These are phyloP conservation scores for Macrophya annulata DNA, from an alignment of 2,888 invertebrate genomes.

Conservation along the genomic window DNA sequence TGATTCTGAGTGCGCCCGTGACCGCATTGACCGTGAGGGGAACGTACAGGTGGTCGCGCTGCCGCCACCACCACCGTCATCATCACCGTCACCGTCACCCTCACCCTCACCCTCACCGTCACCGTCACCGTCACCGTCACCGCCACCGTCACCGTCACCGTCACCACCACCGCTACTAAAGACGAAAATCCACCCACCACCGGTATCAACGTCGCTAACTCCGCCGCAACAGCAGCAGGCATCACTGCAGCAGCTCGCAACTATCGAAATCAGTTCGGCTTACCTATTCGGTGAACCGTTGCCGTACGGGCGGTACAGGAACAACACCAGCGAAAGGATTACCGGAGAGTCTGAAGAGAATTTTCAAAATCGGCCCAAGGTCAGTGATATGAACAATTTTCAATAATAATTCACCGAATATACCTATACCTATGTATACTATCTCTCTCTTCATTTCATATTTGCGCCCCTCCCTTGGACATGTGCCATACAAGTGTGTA, in stretches of 20 bases:
- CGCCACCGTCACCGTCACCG: not conserved
- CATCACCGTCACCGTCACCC: not conserved
- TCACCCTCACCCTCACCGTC: not conserved
- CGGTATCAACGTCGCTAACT: conserved; percentile 12
- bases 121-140: not conserved
- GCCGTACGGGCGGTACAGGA: not conserved
- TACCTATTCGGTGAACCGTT: not conserved
- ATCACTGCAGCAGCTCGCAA: not conserved
- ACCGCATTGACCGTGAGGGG: conserved; percentile 24
- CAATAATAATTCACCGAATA: not conserved
- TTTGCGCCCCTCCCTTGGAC: not conserved
- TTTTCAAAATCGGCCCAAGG: conserved; percentile 2
- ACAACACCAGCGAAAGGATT: not conserved
- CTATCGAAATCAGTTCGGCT: conserved; percentile 6
- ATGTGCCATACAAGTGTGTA: too few relatives aligned
- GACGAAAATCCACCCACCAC: not conserved
- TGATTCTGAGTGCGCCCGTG: conserved; percentile 67
- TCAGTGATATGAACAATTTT: not conserved
- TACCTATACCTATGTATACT: too few relatives aligned
- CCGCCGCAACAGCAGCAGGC: conserved; percentile 6
- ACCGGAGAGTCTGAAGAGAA: not conserved
- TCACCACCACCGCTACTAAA: not conserved
- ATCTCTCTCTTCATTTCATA: not conserved
- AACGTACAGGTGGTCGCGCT: conserved; percentile 38
- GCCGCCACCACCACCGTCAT: not conserved